Evolutionary conservation across 2,113 vertebrate species (phyloP), one percentile per base, ranked within the genome.

Genomic region (Uria lomvia): DNA sequence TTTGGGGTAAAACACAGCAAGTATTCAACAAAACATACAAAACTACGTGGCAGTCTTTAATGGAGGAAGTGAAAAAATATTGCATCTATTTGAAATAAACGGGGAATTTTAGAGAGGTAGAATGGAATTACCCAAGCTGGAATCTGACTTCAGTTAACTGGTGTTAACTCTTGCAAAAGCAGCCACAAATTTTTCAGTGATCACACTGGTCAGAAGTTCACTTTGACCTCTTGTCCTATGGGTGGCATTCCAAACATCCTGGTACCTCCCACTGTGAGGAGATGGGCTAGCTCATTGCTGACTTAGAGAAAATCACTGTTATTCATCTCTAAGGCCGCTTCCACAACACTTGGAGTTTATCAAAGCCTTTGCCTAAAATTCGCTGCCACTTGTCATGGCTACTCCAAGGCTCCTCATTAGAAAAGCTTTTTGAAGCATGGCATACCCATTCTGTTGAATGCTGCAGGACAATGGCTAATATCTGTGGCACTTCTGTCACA

Each of bases 51-150:
- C 81, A 90, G 23, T 26, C 52, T 38, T 70, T 29, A 65, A 34
- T 67, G 81, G 85, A 91, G 97, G 95, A 96, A 98, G 97, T 96
- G 83, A 92, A 88, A 96, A 94, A 90, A 87, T 43, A 67, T 92
- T 79, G 78, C 91, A 91, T 96, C 89, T 95, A 56, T 95, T 91
- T 91, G 83, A 97, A 96, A 97, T 84, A 92, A 77, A 63, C 2
- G 84, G 95, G 97, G 96, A 97, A 96, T 98, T 97, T 96, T 93
- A 92, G 90, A 88, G 87, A 96, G 93, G 89, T 71, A 88, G 77
- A 76, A 74, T 94, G 97, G 97, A 97, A 97, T 97, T 97, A 96
- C 96, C 97, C 92, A 76, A 40, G 74, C 85, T 81, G 94, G 86
- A 77, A 92, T 94, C 85, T 92, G 72, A 89, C 68, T 96, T 87